These are phyloP conservation scores for Glyptemys insculpta DNA, from an alignment of 2,797 vertebrate genomes.

Conservation along the genomic window DNA sequence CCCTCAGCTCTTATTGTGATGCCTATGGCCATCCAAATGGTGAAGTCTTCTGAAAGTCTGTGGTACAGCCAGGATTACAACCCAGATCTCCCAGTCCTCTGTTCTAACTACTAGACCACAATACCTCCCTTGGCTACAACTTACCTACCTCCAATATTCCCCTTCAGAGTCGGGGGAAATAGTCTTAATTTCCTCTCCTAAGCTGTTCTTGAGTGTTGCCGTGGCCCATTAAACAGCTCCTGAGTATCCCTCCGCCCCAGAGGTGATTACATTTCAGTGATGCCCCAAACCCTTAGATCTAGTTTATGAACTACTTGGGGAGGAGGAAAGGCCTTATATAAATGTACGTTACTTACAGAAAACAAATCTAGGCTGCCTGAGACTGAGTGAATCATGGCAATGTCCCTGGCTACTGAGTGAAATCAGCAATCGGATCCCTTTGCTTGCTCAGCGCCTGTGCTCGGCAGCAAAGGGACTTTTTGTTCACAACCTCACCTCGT, in stretches of 20 bases:
- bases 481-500: slow-evolving; percentile 45
- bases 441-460: background rate
- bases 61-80: background rate
- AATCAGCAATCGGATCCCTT: slow-evolving; percentile 27
- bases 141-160: background rate
- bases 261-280: background rate
- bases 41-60: background rate
- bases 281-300: background rate
- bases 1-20: background rate
- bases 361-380: background rate
- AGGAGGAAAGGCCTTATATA: slow-evolving; percentile 19
- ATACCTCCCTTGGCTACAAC: background rate
- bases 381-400: background rate
- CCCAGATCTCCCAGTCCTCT: background rate
- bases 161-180: background rate
- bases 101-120: background rate
- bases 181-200: background rate
- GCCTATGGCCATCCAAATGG: background rate
- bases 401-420: background rate
- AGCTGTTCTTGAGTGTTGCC: background rate
- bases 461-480: background rate
- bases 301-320: background rate
- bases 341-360: background rate
- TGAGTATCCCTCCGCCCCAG: background rate
- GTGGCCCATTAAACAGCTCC: background rate